A percentile compares a stretch with the other conserved stretches of the same genome.
Evolutionary conservation across 2,113 vertebrate genomes (phyloP).

Genomic region (Serinus canaria): DNA sequence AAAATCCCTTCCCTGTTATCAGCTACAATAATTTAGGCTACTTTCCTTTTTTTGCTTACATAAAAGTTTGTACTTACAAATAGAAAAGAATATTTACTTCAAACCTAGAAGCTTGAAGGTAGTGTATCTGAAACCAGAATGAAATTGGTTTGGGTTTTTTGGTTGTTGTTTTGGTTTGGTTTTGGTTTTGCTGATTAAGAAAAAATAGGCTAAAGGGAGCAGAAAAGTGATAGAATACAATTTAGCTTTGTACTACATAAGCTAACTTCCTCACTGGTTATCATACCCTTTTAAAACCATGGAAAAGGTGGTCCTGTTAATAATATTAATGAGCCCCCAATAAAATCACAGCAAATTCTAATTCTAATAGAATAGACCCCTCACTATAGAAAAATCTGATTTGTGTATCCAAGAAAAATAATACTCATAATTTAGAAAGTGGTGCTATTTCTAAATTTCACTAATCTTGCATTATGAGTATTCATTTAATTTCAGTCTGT

Average conservation of each 20-base stretch:
- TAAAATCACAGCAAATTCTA: not conserved
- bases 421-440: not conserved
- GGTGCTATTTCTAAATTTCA: not conserved
- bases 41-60: rapidly evolving
- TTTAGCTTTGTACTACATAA: not conserved
- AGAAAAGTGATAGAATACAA: not conserved
- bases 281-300: not conserved
- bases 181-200: not conserved
- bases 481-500: not conserved
- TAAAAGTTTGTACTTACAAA: not conserved
- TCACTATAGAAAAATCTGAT: not conserved
- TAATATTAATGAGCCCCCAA: too few species aligned
- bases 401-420: not conserved
- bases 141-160: not conserved
- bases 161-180: not conserved
- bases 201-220: not conserved
- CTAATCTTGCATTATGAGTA: not conserved
- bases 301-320: not conserved
- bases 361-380: not conserved
- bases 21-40: not conserved
- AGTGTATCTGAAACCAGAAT: not conserved
- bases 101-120: not conserved
- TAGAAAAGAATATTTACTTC: not conserved
- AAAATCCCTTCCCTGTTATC: not conserved
- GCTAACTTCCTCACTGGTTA: not conserved